phyloP scores from a whole-genome alignment of 1,140 invertebrate species.

The Lasaia peninsularis region DNA sequence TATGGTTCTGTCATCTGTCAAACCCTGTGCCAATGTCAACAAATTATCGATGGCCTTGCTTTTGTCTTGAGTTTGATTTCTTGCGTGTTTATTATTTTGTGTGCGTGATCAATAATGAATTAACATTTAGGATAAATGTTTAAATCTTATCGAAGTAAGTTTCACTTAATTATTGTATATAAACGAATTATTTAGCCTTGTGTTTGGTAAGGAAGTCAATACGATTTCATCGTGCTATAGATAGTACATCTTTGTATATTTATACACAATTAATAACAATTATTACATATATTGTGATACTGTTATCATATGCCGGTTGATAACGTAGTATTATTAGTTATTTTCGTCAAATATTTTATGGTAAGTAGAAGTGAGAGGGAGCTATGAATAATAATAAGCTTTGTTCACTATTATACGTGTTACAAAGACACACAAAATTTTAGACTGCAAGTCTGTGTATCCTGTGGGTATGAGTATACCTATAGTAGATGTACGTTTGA shows the following conservation, averaged over 20 bases:
- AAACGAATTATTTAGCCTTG: constrained; percentile 15
- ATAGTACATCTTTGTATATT: neutral
- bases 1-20: too few species aligned
- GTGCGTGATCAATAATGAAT: constrained; percentile 25
- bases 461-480: too few species aligned
- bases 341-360: neutral
- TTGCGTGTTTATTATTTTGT: constrained; percentile 30
- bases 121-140: constrained; percentile 21
- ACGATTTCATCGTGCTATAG: neutral
- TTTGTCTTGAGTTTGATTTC: constrained; percentile 24
- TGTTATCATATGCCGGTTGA: constrained; percentile 2
- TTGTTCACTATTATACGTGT: too few species aligned
- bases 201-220: neutral
- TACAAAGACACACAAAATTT: too few species aligned
- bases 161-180: constrained; percentile 20
- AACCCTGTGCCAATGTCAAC: neutral
- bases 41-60: constrained; percentile 19
- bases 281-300: neutral
- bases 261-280: neutral
- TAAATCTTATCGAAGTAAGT: constrained; percentile 18
- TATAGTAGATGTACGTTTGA: too few species aligned
- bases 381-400: too few species aligned
- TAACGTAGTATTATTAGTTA: neutral
- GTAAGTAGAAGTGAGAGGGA: neutral
- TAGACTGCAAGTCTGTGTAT: too few species aligned